Conservation (phyloP, 2,797 vertebrate species). For the Notolabrus celidotus region DNA sequence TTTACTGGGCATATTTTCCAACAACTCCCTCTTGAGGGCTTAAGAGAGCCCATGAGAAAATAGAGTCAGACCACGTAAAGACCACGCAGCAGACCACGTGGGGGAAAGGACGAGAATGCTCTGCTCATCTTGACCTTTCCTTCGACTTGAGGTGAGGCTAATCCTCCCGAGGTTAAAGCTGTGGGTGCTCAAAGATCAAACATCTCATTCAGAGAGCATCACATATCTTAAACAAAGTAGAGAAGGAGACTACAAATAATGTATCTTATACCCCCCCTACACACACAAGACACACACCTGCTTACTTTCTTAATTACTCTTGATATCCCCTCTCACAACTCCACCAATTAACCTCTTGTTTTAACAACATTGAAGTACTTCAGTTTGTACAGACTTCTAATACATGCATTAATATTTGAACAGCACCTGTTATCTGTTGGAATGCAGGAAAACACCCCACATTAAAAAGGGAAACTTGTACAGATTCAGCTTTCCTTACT, state of each 20-base stretch:
- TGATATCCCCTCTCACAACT: background rate
- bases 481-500: constrained; percentile 34
- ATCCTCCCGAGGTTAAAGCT: constrained; percentile 57
- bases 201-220: constrained; percentile 29
- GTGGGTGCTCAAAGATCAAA: constrained; percentile 36
- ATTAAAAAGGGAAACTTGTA: constrained; percentile 27
- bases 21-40: constrained; percentile 28
- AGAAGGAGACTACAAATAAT: background rate
- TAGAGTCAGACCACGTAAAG: constrained; percentile 51
- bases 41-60: constrained; percentile 54
- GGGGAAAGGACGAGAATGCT: constrained; percentile 51
- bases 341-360: background rate
- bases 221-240: constrained; percentile 11
- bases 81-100: constrained; percentile 44
- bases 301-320: background rate
- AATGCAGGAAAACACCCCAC: constrained; percentile 8
- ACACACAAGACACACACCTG: too few species aligned
- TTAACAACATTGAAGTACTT: background rate
- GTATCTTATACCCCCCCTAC: background rate
- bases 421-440: background rate
- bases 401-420: background rate
- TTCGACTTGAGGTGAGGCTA: constrained; percentile 41
- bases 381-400: background rate
- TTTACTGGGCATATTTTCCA: background rate
- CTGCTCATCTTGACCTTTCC: constrained; percentile 60